Percentiles rank a stretch among this genome's conserved stretches.
Conservation (phyloP, 2,888 invertebrate genomes). For the Tetranychus piercei region DNA sequence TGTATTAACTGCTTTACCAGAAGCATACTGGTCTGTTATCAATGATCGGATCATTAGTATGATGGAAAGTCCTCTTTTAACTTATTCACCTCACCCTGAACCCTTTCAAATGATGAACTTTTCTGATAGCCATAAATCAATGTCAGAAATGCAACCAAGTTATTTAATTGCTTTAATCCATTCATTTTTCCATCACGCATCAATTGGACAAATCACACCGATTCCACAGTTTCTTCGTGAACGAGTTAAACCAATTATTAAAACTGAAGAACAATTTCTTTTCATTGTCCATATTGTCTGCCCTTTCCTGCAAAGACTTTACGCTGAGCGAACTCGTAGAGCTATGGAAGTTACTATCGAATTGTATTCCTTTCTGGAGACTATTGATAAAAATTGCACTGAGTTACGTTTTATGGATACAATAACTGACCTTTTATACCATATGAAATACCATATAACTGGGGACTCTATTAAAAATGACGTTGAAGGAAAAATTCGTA, state of each 20-base stretch:
- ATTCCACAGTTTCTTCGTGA: slow-evolving; percentile 53
- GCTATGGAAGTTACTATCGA: slow-evolving; percentile 50
- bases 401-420: slow-evolving; percentile 60
- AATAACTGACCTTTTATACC: slow-evolving; percentile 84
- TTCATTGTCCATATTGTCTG: slow-evolving; percentile 80
- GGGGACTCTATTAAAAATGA: slow-evolving; percentile 85
- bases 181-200: slow-evolving; percentile 85
- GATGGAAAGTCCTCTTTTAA: slow-evolving; percentile 48
- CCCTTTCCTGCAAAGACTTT: slow-evolving; percentile 75
- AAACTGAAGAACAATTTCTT: slow-evolving; percentile 68
- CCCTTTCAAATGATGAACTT: slow-evolving; percentile 30
- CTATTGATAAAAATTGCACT: slow-evolving; percentile 60
- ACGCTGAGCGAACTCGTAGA: slow-evolving; percentile 57
- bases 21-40: slow-evolving; percentile 75
- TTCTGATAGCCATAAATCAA: slow-evolving; percentile 22
- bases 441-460: slow-evolving; percentile 93
- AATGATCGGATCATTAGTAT: slow-evolving; percentile 66
- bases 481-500: slow-evolving; percentile 68
- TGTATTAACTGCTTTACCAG: slow-evolving; percentile 67
- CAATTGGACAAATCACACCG: slow-evolving; percentile 60
- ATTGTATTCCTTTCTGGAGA: slow-evolving; percentile 71
- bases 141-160: slow-evolving; percentile 66
- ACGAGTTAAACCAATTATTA: slow-evolving; percentile 56
- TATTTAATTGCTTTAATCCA: slow-evolving; percentile 71
- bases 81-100: slow-evolving; percentile 31